Conservation (phyloP, 2,888 invertebrate genomes). For the Thereva nobilitata region DNA sequence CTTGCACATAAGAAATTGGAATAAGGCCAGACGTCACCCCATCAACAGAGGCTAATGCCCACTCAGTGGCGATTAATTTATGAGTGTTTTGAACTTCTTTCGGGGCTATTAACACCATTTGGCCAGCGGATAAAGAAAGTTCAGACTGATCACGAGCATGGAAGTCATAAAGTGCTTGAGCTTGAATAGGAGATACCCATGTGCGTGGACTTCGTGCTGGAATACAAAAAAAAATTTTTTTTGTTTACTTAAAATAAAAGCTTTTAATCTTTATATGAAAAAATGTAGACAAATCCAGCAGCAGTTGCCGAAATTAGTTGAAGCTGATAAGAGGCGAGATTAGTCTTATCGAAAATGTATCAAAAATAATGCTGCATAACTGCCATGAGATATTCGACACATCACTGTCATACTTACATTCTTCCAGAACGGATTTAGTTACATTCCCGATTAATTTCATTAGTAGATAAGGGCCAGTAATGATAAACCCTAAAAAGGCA, state of each 20-base stretch:
- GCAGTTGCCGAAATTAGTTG: no score
- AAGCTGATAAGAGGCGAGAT: no score
- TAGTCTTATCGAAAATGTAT: no score
- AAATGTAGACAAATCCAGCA: not conserved
- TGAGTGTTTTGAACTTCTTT: conserved; percentile 74
- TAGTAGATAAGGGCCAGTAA: conserved; percentile 90
- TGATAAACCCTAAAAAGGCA: conserved; percentile 84
- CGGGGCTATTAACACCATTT: conserved; percentile 81
- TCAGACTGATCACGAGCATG: conserved; percentile 73
- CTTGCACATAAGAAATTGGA: conserved; percentile 65
- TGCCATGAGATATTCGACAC: not conserved
- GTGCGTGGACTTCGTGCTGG: conserved; percentile 69
- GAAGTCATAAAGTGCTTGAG: conserved; percentile 76
- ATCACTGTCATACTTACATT: conserved; percentile 60
- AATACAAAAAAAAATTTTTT: conserved; percentile 39
- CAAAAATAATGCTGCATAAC: not conserved
- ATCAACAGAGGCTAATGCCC: conserved; percentile 68
- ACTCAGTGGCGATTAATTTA: conserved; percentile 67
- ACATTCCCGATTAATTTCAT: conserved; percentile 75
- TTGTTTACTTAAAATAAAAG: no score
- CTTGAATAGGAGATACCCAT: conserved; percentile 71
- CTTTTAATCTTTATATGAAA: not conserved
- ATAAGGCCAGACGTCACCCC: conserved; percentile 66
- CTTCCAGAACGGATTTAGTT: conserved; percentile 62
- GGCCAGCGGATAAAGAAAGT: conserved; percentile 75